Evolutionary conservation across 2,888 invertebrate species (phyloP), one percentile per base, ranked within the genome.

Genomic region (Chymomyza procnemis): DNA sequence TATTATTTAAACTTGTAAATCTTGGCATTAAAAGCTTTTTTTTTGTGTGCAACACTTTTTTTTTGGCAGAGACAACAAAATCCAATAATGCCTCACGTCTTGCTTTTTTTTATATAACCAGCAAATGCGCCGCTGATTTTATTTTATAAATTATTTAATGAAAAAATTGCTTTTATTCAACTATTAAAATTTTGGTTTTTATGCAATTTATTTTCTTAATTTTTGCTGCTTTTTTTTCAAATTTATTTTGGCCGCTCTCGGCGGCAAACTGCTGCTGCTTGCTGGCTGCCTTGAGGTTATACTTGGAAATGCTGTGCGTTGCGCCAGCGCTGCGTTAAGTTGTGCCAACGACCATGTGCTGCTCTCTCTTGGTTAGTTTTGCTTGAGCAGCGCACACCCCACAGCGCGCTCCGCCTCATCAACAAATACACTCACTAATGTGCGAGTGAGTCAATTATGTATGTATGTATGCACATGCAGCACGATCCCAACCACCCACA

Each of bases 231-330:
- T 50, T 21, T n/a, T 9, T 62, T 55, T 26, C n/a, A n/a, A n/a
- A n/a, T 26, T 26, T 26, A 26, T 73, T 64, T 72, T 64, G 69
- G 85, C 82, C 85, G 78, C 80, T 76, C 65, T 41, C 78, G 75
- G 66, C 75, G 67, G 78, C 67, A 21, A n/a, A 12, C 6, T 21
- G 0, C 9, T 55, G 21, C 55, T 16, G 21, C 55, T 55, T 76
- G 74, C 74, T 74, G 70, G 78, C 78, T 78, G 78, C 78, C 76
- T 67, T 76, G 80, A 84, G 77, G 87, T 80, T 81, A 84, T 81
- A 84, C 81, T 85, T 83, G 84, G 84, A 84, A 79, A 69, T 85
- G 75, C 61, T 72, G 75, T 69, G 78, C 69, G 75, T 64, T 72
- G 59, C 46, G 41, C 18, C 67, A 26, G 56, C 67, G 77, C 75